These are phyloP conservation scores for Agelastica alni DNA, from an alignment of 2,888 invertebrate genomes.

Conservation along the genomic window DNA sequence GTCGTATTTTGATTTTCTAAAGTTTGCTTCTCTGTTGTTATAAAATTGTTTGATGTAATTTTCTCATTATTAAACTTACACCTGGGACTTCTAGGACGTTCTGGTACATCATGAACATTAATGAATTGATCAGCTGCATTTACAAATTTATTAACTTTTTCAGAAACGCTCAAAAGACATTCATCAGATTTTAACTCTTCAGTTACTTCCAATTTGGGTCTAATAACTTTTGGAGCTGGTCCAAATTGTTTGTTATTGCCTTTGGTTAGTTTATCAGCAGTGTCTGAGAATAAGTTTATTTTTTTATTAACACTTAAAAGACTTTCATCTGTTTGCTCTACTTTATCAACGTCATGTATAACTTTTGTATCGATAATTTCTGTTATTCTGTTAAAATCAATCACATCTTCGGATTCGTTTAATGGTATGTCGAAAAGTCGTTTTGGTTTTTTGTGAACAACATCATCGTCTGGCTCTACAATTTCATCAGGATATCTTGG, in stretches of 20 bases:
- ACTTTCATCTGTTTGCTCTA: conserved; percentile 59
- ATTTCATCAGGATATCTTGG: conserved; percentile 76
- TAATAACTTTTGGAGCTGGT: conserved; percentile 52
- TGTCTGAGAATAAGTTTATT: conserved; percentile 54
- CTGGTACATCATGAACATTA: conserved; percentile 37
- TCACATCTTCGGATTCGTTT: conserved; percentile 65
- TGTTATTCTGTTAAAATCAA: conserved; percentile 56
- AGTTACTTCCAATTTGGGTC: conserved; percentile 61
- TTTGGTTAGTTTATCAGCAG: conserved; percentile 52
- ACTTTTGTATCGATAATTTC: conserved; percentile 43
- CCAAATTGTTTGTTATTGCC: conserved; percentile 42
- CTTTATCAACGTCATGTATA: conserved; percentile 51
- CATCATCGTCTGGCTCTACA: conserved; percentile 73
- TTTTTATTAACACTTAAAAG: conserved; percentile 64
- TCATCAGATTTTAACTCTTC: conserved; percentile 65
- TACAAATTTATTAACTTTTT: conserved; percentile 72
- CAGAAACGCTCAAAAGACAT: conserved; percentile 68
- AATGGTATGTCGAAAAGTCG: conserved; percentile 60
- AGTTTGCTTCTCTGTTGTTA: conserved; percentile 2
- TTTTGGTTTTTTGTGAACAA: conserved; percentile 51
- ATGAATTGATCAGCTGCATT: conserved; percentile 57
- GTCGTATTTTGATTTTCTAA: neutral
- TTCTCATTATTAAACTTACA: conserved; percentile 47
- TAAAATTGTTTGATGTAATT: conserved; percentile 58
- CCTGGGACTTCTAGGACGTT: conserved; percentile 49